Evolutionary conservation across 2,113 vertebrate species (phyloP), one percentile per base, ranked within the genome.

Genomic region (Spermophilus dauricus): DNA sequence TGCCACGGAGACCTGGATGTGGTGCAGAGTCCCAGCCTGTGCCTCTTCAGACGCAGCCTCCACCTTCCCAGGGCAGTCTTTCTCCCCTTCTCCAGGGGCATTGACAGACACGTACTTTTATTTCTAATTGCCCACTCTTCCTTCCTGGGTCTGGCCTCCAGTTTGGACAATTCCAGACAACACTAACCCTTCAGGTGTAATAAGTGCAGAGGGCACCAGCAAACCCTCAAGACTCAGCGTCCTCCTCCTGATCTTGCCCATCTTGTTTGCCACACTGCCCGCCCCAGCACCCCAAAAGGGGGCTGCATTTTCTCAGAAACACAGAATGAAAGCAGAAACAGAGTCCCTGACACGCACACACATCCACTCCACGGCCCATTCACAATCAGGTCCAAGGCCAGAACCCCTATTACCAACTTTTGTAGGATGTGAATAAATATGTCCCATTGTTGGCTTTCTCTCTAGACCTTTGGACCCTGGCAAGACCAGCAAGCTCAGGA

Each of bases 181-280:
- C 11, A 4, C 3, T 7, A 28, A 13, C n/a, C 51, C 65, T n/a
- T n/a, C 42, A 1, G 39, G 1, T 0, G 17, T 77, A 24, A 5
- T 30, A 34, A 42, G 67, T n/a, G 22, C 69, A 37, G 3, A 37
- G 58, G 24, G 28, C 8, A 30, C n/a, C 9, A 4, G 45, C 51
- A 0, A 37, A n/a, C 70, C n/a, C 1, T 0, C 13, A 0, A 0
- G 39, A 69, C 32, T 56, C 81, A 84, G 2, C 14, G 4, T 12
- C 11, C 65, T n/a, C 77, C 63, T 34, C n/a, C 24, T 1, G n/a
- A 32, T 39, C 56, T 5, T 32, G 2, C 63, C 7, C 14, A 48
- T 1, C 26, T 69, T 0, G 0, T 56, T 9, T 3, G 70, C 30
- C 12, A 0, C 14, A 2, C 90, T 1, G 53, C 56, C 0, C 28